Evolutionary conservation across 2,113 vertebrate genomes (phyloP).

Genomic region (Dicentrarchus labrax): DNA sequence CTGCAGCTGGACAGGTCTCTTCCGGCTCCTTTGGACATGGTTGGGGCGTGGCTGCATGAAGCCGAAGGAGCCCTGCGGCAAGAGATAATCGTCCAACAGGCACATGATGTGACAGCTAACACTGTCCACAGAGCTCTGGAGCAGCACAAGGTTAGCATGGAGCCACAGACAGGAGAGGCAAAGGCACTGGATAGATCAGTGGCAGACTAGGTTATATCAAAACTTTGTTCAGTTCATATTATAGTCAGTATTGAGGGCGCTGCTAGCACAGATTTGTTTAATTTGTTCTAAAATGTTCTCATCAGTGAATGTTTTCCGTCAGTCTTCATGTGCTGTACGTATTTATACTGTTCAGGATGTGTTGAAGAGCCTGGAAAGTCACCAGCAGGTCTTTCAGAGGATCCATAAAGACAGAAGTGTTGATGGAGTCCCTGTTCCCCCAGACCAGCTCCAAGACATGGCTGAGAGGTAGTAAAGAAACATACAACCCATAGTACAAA

Average conservation of each 20-base stretch:
- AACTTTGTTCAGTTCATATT: not conserved
- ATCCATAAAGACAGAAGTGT: slow-evolving; percentile 93
- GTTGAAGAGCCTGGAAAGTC: slow-evolving; percentile 91
- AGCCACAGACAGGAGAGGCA: not conserved
- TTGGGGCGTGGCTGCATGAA: slow-evolving; percentile 94
- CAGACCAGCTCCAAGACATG: slow-evolving; percentile 96
- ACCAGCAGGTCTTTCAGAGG: slow-evolving; percentile 93
- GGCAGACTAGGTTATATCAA: not conserved
- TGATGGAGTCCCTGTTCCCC: slow-evolving; percentile 91
- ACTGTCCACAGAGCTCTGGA: slow-evolving; percentile 91
- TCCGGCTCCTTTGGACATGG: slow-evolving; percentile 90
- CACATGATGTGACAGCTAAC: slow-evolving; percentile 91
- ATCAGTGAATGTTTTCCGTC: not conserved
- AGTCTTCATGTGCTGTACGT: slow-evolving; percentile 35
- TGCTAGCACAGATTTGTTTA: not conserved
- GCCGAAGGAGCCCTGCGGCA: slow-evolving; percentile 92
- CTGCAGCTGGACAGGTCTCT: slow-evolving; percentile 93
- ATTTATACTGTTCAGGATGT: slow-evolving; percentile 87
- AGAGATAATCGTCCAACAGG: slow-evolving; percentile 90
- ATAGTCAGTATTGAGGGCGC: not conserved
- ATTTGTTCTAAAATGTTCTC: not conserved
- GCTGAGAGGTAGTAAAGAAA: slow-evolving; percentile 89
- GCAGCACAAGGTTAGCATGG: slow-evolving; percentile 90
- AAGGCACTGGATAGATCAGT: not conserved
- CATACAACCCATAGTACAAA: too few relatives aligned